Conservation (phyloP, 2,113 vertebrate species). For the Cyprinodon variegatus region DNA sequence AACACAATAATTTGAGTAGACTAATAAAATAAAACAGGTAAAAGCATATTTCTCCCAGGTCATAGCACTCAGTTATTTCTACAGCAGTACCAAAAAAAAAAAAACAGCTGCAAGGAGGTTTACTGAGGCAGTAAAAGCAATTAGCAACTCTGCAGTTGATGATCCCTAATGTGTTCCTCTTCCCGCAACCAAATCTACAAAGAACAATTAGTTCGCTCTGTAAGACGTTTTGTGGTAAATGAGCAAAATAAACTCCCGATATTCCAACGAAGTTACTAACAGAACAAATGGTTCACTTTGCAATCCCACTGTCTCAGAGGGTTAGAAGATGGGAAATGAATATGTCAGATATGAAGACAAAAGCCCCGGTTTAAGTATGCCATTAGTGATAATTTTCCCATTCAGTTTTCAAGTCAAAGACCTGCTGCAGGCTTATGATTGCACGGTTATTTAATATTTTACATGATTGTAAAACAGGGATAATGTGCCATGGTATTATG, state of each 20-base stretch:
- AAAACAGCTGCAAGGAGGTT: constrained; percentile 1
- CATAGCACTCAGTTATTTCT: background rate
- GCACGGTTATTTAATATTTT: background rate
- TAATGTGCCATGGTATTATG: background rate
- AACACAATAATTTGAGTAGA: background rate
- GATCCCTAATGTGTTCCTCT: constrained; percentile 25
- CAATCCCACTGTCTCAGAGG: background rate
- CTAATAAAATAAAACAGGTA: background rate
- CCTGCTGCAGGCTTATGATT: background rate
- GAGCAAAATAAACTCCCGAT: constrained; percentile 15
- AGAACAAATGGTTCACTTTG: constrained; percentile 18
- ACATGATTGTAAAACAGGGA: background rate
- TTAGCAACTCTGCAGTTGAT: background rate
- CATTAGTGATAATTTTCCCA: constrained; percentile 1
- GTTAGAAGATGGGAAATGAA: constrained; percentile 1
- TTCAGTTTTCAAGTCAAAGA: background rate
- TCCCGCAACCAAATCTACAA: constrained; percentile 15
- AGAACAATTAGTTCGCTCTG: constrained; percentile 13
- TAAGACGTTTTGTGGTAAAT: constrained; percentile 8
- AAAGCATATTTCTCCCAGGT: constrained; percentile 4
- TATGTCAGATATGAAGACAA: background rate
- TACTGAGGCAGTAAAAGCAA: background rate
- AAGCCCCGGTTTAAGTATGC: background rate
- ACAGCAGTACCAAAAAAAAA: background rate
- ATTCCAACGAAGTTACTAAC: constrained; percentile 8